Evolutionary conservation across 2,888 invertebrate species (phyloP).

Genomic region (Iphiclides podalirius): DNA sequence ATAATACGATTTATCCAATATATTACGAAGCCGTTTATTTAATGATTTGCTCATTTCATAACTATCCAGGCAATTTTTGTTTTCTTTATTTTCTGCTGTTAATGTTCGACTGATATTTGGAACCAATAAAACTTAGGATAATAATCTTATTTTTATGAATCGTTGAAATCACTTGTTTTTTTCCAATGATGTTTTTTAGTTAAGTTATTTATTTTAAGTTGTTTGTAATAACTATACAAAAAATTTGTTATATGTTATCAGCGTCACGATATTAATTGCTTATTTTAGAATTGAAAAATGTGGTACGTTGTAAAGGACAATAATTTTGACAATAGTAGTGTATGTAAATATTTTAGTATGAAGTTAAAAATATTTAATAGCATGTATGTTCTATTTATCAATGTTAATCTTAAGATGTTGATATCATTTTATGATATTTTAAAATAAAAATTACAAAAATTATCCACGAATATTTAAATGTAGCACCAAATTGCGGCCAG

Average conservation of each 20-base stretch:
- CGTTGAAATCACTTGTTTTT: too few species aligned
- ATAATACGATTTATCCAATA: too few species aligned
- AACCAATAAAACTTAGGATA: not conserved
- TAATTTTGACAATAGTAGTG: conserved; percentile 57
- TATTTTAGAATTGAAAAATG: not conserved
- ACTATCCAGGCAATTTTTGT: too few species aligned
- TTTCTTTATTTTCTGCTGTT: too few species aligned
- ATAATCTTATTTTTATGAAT: conserved; percentile 8
- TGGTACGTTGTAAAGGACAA: conserved; percentile 52
- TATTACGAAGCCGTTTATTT: too few species aligned
- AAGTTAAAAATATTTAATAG: conserved; percentile 56
- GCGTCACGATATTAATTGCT: conserved; percentile 1
- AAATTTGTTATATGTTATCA: too few species aligned
- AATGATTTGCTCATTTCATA: not conserved
- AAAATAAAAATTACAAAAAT: conserved; percentile 70
- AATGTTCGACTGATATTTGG: too few species aligned
- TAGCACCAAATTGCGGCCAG: too few species aligned
- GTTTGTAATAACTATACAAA: too few species aligned
- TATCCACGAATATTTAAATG: conserved; percentile 24
- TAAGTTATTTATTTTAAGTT: too few species aligned
- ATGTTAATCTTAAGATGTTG: conserved; percentile 77
- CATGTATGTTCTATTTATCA: conserved; percentile 66
- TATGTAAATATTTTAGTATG: conserved; percentile 57
- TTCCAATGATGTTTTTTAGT: too few species aligned
- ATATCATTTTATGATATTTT: conserved; percentile 79